Evolutionary conservation across 1,140 invertebrate genomes (phyloP).

Genomic region (Drosophila virilis): DNA sequence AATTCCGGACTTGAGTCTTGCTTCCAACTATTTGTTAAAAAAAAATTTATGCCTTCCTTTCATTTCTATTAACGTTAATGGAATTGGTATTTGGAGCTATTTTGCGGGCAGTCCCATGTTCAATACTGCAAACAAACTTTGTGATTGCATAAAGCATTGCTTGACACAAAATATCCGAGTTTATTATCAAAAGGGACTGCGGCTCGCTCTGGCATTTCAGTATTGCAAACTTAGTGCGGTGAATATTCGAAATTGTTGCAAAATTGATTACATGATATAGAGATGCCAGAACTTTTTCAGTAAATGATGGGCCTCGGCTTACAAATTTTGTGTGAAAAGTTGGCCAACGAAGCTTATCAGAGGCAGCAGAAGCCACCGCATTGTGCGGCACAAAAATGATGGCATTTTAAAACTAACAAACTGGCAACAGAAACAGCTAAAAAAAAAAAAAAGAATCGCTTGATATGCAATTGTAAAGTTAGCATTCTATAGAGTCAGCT

Average conservation of each 20-base stretch:
- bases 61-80: neutral
- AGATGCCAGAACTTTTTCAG: conserved; percentile 45
- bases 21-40: too few relatives aligned
- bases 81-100: neutral
- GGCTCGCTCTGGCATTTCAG: neutral
- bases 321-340: conserved; percentile 42
- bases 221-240: conserved; percentile 46
- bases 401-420: conserved; percentile 31
- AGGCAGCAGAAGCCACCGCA: conserved; percentile 19
- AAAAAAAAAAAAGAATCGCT: conserved; percentile 23
- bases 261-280: conserved; percentile 54
- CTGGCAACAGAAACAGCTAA: conserved; percentile 4
- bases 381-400: neutral
- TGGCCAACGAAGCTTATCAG: conserved; percentile 50
- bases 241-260: conserved; percentile 49
- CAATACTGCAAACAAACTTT: neutral
- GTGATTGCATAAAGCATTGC: neutral
- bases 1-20: too few relatives aligned
- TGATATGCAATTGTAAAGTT: conserved; percentile 41
- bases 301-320: conserved; percentile 3
- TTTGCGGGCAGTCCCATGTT: neutral
- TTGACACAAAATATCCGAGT: neutral
- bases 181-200: conserved; percentile 10
- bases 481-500: conserved; percentile 8
- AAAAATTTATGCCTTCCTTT: neutral